Evolutionary conservation across 2,888 invertebrate species (phyloP), one percentile per base, ranked within the genome.

Genomic region (Stenodema calcarata): DNA sequence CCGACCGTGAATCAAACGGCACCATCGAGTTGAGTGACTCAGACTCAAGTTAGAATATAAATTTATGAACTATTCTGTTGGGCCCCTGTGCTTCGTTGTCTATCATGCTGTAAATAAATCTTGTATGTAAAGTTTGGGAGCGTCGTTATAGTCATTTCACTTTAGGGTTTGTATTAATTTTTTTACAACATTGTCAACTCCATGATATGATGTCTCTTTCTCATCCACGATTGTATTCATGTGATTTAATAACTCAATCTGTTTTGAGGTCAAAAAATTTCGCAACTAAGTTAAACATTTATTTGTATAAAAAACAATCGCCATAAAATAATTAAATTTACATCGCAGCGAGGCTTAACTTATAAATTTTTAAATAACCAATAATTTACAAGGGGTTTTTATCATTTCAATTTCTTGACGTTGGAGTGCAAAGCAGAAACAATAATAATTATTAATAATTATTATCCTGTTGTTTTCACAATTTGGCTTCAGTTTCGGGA

Each of bases 401-500:
- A 35, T 73, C 16, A 23, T 62, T 23, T 62, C 7, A 23, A 62
- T 62, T 73, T 73, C 35, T 41, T 73, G n/a, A 18, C 35, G 28
- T n/a, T n/a, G 35, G 30, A 73, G 35, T 35, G 73, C 73, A 73
- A 73, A 73, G 73, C 35, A 16, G 35, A 30, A 35, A 73, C 30
- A 35, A 41, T 3, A 41, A n/a, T n/a, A n/a, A n/a, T n/a, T n/a
- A n/a, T n/a, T n/a, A n/a, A n/a, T n/a, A n/a, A n/a, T n/a, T n/a
- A n/a, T n/a, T n/a, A n/a, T n/a, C n/a, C n/a, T 35, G 28, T 6
- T 1, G 27, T 14, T n/a, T 41, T 73, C 73, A 73, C 73, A 73
- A 73, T 30, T 30, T 30, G 14, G 30, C 73, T 73, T 12, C 35
- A 73, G 73, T 62, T 79, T 88, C 88, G 28, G 87, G 87, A 47